phyloP scores from a whole-genome alignment of 1,140 invertebrate species.

The Lepidurus couesii region DNA sequence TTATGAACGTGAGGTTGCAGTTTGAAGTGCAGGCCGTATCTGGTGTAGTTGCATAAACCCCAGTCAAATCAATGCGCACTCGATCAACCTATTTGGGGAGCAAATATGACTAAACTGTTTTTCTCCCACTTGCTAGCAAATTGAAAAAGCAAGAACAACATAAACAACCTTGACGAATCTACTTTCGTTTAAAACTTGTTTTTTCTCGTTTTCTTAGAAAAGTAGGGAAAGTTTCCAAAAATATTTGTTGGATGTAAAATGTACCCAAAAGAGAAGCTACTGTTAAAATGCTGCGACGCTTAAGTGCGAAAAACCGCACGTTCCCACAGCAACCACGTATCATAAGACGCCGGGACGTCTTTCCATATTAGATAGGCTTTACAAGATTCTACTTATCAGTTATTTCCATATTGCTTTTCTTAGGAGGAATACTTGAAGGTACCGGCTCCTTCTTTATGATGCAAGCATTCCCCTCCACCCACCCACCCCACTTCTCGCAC shows the following conservation, averaged over 20 bases:
- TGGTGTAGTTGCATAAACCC: neutral
- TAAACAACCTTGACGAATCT: neutral
- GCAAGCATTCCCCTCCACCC: no score
- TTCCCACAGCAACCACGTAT: neutral
- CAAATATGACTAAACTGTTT: neutral
- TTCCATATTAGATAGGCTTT: neutral
- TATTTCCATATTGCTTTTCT: neutral
- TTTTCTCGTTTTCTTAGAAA: neutral
- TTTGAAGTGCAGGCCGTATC: neutral
- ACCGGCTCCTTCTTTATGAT: neutral
- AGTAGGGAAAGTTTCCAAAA: no score
- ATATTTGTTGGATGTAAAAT: no score
- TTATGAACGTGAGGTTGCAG: neutral
- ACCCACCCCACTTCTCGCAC: no score
- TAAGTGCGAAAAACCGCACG: no score
- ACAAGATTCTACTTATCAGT: neutral
- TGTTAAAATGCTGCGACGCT: no score
- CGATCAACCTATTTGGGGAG: conserved; percentile 3
- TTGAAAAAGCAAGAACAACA: neutral
- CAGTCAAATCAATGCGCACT: conserved; percentile 6
- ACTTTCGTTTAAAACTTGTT: neutral
- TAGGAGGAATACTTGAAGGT: neutral
- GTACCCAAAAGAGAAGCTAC: no score
- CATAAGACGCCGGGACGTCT: neutral
- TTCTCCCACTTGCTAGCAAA: neutral